phyloP scores from a whole-genome alignment of 2,888 invertebrate genomes.

The Melitaea athalia region DNA sequence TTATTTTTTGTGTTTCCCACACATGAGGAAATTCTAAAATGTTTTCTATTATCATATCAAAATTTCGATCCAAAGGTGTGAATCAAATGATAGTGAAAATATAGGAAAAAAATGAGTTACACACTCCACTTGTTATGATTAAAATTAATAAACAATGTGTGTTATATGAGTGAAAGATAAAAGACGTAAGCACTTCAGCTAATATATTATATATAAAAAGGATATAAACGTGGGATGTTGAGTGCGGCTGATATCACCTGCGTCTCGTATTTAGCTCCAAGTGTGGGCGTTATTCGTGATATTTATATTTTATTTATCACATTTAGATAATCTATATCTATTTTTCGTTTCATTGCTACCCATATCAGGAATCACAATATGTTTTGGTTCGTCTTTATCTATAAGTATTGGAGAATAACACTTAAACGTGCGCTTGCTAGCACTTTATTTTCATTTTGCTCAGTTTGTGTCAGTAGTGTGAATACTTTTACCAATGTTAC shows the following conservation, averaged over 20 bases:
- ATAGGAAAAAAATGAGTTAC: neutral
- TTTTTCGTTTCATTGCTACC: neutral
- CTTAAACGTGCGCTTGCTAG: neutral
- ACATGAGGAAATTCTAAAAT: too few relatives aligned
- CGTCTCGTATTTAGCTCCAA: slow-evolving; percentile 17
- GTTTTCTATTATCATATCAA: too few relatives aligned
- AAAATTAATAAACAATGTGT: neutral
- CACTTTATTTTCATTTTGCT: neutral
- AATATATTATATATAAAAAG: slow-evolving; percentile 1
- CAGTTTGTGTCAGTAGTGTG: neutral
- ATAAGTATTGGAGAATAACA: neutral
- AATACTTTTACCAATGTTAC: neutral
- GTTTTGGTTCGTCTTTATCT: neutral
- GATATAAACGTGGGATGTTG: slow-evolving; percentile 26
- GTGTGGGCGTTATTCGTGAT: slow-evolving; percentile 25
- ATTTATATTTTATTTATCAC: slow-evolving; percentile 16
- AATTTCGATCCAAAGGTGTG: too few relatives aligned
- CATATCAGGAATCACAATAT: neutral
- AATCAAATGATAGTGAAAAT: too few relatives aligned
- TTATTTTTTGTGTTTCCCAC: too few relatives aligned
- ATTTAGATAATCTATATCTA: neutral
- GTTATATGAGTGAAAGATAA: neutral
- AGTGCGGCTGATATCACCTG: slow-evolving; percentile 36
- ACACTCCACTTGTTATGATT: neutral
- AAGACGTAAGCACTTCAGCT: neutral